Percentiles rank a stretch among this genome's conserved stretches.
phyloP scores from a whole-genome alignment of 2,113 vertebrate species.

The Blennius ocellaris region DNA sequence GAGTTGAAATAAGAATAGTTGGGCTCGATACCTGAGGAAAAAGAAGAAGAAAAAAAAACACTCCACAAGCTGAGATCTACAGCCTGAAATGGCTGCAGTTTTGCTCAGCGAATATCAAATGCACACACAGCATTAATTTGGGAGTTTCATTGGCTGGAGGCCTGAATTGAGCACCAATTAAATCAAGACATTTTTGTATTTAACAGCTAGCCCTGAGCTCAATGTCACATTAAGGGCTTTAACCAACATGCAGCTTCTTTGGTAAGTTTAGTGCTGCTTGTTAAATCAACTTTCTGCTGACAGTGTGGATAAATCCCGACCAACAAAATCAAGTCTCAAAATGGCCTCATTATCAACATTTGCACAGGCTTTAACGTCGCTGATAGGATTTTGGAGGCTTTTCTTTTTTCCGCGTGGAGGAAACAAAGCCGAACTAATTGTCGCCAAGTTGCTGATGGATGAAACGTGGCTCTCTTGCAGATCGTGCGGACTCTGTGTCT shows the following conservation, averaged over 20 bases:
- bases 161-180: slow-evolving; percentile 29
- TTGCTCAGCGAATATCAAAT: slow-evolving; percentile 24
- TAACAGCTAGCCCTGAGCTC: neutral
- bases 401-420: neutral
- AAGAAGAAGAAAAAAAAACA: no score
- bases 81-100: neutral
- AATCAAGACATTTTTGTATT: slow-evolving; percentile 15
- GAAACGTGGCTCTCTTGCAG: slow-evolving; percentile 66
- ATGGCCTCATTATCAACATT: neutral
- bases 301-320: neutral
- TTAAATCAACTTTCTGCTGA: neutral
- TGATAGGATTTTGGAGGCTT: neutral
- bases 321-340: neutral
- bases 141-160: slow-evolving; percentile 12
- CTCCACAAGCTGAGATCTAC: neutral
- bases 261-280: neutral
- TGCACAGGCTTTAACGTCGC: neutral
- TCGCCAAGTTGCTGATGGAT: neutral
- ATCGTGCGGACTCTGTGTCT: slow-evolving; percentile 95
- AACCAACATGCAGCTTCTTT: neutral
- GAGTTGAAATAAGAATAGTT: neutral
- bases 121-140: neutral
- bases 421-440: neutral
- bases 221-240: slow-evolving; percentile 6
- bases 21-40: no score